phyloP scores from a whole-genome alignment of 37 sponge, comb jelly and placozoan species.

The Beroe forskalii region DNA sequence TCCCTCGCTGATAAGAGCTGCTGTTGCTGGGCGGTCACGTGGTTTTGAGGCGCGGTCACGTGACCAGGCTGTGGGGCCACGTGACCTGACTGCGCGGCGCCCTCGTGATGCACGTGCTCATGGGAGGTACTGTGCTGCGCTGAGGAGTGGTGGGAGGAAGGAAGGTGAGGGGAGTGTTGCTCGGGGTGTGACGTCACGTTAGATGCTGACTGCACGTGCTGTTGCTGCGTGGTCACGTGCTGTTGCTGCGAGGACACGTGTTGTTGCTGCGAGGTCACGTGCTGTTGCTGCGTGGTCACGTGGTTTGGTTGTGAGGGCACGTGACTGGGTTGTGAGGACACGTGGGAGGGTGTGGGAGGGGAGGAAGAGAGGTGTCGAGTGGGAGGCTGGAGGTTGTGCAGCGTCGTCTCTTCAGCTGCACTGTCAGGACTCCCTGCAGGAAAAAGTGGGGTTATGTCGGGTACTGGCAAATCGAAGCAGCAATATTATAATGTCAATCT shows the following conservation, averaged over 20 bases:
- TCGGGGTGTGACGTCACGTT: no score
- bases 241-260: neutral
- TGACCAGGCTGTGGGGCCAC: neutral
- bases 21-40: slow-evolving; percentile 10
- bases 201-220: no score
- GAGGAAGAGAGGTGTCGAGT: neutral
- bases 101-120: neutral
- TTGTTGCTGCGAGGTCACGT: neutral
- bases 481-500: no score
- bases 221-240: neutral
- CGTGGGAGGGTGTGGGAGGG: neutral
- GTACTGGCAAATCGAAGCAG: no score
- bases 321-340: neutral
- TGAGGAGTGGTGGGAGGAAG: no score
- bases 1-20: no score
- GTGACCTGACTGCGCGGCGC: neutral
- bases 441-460: no score
- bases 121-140: neutral
- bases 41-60: neutral
- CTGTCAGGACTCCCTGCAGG: slow-evolving; percentile 16
- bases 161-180: no score
- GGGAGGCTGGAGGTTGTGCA: slow-evolving; percentile 7
- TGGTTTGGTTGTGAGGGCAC: no score
- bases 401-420: neutral
- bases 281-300: neutral